Evolutionary conservation across 2,888 invertebrate species (phyloP), one percentile per base, ranked within the genome.

Genomic region (Zaprionus bogoriensis): DNA sequence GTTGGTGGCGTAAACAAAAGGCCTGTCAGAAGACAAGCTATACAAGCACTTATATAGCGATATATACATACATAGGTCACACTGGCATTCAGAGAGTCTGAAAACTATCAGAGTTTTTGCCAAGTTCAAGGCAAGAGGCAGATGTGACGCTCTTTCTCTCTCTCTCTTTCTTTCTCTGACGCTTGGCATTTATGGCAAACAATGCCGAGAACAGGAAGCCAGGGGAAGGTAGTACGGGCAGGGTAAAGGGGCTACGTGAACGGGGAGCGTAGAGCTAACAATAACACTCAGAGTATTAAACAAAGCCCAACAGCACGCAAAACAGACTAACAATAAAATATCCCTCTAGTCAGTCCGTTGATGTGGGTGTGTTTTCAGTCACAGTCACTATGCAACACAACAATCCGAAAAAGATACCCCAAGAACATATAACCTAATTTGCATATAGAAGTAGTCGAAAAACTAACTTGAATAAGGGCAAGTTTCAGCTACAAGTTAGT

Each of bases 61-160:
- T 63, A 52, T 55, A 59, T 25, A 60, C 50, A 23, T 50, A 54
- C 27, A 47, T 19, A 27, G 12, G 5, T 12, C 22, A 36, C 36
- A 55, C 7, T 20, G 39, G 47, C 28, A 32, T 53, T 19, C 47
- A 27, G 19, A 19, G 51, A 10, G 54, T 52, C 61, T 52, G 58
- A 45, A 59, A 79, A 77, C 51, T 62, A 59, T 63, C 58, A n/a
- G 45, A 36, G 51, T 51, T 42, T 58, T 73, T 67, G 79, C 67
- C 79, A 80, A 80, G 79, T 81, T 80, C 79, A 80, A 81, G 79
- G 79, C 81, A 76, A n/a, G 32, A 42, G 50, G 52, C 64, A 62
- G 66, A 59, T 69, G 69, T 38, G 30, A 47, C 19, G 4, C 39
- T 20, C 39, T 19, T n/a, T n/a, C 22, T 41, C 6, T 12, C n/a